Evolutionary conservation across 2,888 invertebrate genomes (phyloP).

Genomic region (Protonemura montana): DNA sequence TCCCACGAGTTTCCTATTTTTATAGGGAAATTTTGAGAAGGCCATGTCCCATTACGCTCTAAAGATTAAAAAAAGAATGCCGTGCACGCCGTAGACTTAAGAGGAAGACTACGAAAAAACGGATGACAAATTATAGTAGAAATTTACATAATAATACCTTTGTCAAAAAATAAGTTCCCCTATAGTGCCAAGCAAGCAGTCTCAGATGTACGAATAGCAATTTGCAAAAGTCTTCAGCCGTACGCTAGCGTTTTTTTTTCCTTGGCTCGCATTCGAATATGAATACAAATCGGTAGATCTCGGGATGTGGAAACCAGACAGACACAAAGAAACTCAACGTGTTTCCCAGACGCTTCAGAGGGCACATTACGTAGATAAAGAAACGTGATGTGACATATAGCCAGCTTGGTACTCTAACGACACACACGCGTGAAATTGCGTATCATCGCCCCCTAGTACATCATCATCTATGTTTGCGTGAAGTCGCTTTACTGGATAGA

Average conservation of each 20-base stretch:
- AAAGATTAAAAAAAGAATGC: background rate
- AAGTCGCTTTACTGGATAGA: no score
- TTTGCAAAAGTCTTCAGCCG: slow-evolving; percentile 9
- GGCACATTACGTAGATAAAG: slow-evolving; percentile 22
- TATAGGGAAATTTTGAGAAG: background rate
- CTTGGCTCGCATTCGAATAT: slow-evolving; percentile 25
- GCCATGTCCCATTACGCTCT: background rate
- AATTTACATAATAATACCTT: slow-evolving; percentile 18
- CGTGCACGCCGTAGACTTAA: background rate
- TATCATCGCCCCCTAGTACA: background rate
- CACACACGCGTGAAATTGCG: background rate
- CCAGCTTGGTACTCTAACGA: background rate
- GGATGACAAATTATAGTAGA: slow-evolving; percentile 22
- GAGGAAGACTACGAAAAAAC: background rate
- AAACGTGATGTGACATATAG: background rate
- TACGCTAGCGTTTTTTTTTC: background rate
- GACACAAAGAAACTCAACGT: background rate
- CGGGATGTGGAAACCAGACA: background rate
- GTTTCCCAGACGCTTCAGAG: background rate
- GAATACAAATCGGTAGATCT: slow-evolving; percentile 24
- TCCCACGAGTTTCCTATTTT: background rate
- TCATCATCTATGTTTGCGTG: background rate
- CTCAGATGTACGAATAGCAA: background rate
- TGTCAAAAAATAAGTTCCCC: slow-evolving; percentile 8
- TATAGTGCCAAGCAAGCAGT: background rate